phyloP scores from a whole-genome alignment of 2,113 vertebrate species.

The Brachypteracias leptosomus region DNA sequence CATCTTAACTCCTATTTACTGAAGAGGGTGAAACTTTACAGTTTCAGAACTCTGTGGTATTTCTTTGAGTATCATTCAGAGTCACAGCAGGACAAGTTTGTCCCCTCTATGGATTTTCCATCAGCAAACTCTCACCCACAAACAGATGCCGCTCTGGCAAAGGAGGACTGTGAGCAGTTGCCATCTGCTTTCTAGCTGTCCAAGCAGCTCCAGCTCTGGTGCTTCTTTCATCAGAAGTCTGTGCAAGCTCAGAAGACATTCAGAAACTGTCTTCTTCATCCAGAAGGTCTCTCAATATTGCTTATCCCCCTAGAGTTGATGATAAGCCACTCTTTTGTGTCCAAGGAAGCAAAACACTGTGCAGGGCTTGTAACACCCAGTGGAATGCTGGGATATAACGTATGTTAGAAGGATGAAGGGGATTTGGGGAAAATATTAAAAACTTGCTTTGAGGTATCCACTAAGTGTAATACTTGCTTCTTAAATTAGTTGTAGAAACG shows the following conservation, averaged over 20 bases:
- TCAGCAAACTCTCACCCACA: background rate
- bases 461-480: background rate
- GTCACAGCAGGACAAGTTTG: background rate
- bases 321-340: background rate
- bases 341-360: background rate
- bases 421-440: background rate
- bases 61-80: background rate
- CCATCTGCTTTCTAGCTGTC: conserved; percentile 25
- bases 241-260: background rate
- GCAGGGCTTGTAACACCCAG: background rate
- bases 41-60: background rate
- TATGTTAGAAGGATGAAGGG: background rate
- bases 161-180: background rate
- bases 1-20: background rate
- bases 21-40: background rate
- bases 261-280: background rate
- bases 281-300: background rate
- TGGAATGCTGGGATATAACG: background rate
- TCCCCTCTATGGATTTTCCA: background rate
- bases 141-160: conserved; percentile 2
- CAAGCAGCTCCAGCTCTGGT: background rate
- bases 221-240: background rate
- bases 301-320: background rate
- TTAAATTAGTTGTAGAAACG: background rate
- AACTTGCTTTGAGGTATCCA: background rate